Conservation (phyloP, 2,113 vertebrate species). For the Stercorarius parasiticus region DNA sequence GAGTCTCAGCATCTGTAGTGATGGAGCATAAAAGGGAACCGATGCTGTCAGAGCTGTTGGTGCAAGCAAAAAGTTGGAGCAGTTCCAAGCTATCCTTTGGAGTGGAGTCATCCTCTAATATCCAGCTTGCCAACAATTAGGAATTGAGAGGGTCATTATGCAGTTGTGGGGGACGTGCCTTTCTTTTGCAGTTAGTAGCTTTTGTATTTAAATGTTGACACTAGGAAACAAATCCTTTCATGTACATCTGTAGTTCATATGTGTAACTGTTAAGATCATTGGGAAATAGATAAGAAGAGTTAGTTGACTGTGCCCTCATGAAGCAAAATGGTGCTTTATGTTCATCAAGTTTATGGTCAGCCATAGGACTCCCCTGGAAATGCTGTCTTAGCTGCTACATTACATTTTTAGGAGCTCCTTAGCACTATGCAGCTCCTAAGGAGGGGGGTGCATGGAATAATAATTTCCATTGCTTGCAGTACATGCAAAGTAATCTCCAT, state of each 20-base stretch:
- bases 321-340: not conserved
- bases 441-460: fast-evolving
- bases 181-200: not conserved
- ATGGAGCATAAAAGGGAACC: not conserved
- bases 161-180: not conserved
- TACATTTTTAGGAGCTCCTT: not conserved
- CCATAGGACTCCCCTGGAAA: not conserved
- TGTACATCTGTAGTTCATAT: fast-evolving
- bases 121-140: not conserved
- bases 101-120: not conserved
- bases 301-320: not conserved
- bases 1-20: not conserved
- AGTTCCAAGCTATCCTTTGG: not conserved
- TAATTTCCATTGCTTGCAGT: fast-evolving
- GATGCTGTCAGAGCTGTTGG: not conserved
- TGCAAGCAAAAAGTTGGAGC: not conserved
- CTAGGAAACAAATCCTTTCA: not conserved
- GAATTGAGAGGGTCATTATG: not conserved
- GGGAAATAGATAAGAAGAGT: not conserved
- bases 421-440: not conserved
- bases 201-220: not conserved
- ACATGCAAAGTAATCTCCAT: not conserved
- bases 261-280: not conserved
- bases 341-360: not conserved
- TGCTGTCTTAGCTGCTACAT: not conserved